These are phyloP conservation scores for Drosophila murphyi DNA, from an alignment of 1,140 invertebrate species.

Conservation along the genomic window DNA sequence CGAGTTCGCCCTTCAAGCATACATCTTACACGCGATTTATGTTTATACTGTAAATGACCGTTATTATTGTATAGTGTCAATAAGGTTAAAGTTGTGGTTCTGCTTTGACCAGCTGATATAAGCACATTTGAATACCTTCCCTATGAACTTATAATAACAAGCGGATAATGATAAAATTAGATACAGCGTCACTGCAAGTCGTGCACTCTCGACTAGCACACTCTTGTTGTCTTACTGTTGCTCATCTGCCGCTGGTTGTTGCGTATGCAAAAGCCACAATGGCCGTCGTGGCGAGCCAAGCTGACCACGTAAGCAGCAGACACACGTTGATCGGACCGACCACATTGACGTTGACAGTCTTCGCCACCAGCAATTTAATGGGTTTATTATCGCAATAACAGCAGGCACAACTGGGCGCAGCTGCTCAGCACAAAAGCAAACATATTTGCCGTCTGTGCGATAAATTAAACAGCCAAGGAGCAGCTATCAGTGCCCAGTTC, in stretches of 20 bases:
- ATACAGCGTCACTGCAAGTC: background rate
- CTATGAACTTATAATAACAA: no score
- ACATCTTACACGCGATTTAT: no score
- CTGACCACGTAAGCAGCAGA: slow-evolving; percentile 52
- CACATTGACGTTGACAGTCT: slow-evolving; percentile 59
- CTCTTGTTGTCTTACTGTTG: background rate
- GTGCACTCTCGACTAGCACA: background rate
- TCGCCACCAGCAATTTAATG: slow-evolving; percentile 73
- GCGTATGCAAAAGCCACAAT: slow-evolving; percentile 67
- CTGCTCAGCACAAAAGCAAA: slow-evolving; percentile 45
- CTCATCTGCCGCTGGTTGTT: background rate
- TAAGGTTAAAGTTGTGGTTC: no score
- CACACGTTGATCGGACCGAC: background rate
- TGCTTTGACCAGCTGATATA: no score
- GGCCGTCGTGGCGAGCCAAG: slow-evolving; percentile 49
- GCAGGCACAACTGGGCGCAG: slow-evolving; percentile 19
- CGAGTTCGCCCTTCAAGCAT: no score
- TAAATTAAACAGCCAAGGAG: slow-evolving; percentile 73
- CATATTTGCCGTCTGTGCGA: slow-evolving; percentile 63
- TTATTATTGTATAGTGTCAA: no score
- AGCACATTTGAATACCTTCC: no score
- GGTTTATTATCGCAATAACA: slow-evolving; percentile 76
- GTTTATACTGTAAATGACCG: no score
- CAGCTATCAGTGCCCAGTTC: slow-evolving; percentile 18
- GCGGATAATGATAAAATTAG: background rate